Evolutionary conservation across 1,140 invertebrate species (phyloP).

Genomic region (Phthorimaea operculella): DNA sequence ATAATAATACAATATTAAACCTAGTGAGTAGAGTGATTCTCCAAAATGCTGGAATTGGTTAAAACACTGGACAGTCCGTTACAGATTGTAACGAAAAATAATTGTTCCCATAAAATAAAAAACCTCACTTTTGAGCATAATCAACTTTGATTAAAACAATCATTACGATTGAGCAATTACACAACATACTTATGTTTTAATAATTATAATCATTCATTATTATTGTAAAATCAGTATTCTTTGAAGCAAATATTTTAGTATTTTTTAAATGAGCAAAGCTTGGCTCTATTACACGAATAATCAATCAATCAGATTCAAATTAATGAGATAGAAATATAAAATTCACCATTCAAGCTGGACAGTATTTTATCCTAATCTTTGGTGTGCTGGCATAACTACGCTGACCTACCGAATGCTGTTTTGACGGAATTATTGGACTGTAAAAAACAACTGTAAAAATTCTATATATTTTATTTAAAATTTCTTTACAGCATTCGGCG

Average conservation of each 20-base stretch:
- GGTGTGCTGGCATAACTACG: conserved; percentile 56
- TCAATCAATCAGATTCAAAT: conserved; percentile 10
- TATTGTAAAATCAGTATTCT: conserved; percentile 22
- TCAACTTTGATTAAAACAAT: conserved; percentile 39
- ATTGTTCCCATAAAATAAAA: conserved; percentile 44
- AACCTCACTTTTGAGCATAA: conserved; percentile 60
- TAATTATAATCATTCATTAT: conserved; percentile 20
- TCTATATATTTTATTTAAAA: not conserved
- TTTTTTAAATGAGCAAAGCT: conserved; percentile 35
- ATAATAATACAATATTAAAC: conserved; percentile 37
- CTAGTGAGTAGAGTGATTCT: conserved; percentile 34
- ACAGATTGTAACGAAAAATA: conserved; percentile 23
- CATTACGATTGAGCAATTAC: conserved; percentile 56
- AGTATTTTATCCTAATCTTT: conserved; percentile 63
- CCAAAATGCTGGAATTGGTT: not conserved
- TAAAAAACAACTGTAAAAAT: not conserved
- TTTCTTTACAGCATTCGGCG: conserved; percentile 26
- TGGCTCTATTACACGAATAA: conserved; percentile 21
- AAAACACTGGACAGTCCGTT: conserved; percentile 29
- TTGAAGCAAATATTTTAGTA: conserved; percentile 29
- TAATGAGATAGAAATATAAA: conserved; percentile 16
- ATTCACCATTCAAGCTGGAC: conserved; percentile 39
- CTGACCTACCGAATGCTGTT: conserved; percentile 35
- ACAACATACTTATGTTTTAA: conserved; percentile 34
- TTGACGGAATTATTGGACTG: conserved; percentile 5